A percentile compares a stretch with the other conserved stretches of the same genome.
Conservation (phyloP, 37 sponge, comb jelly and placozoan species). For the Dysidea cf. avara region DNA sequence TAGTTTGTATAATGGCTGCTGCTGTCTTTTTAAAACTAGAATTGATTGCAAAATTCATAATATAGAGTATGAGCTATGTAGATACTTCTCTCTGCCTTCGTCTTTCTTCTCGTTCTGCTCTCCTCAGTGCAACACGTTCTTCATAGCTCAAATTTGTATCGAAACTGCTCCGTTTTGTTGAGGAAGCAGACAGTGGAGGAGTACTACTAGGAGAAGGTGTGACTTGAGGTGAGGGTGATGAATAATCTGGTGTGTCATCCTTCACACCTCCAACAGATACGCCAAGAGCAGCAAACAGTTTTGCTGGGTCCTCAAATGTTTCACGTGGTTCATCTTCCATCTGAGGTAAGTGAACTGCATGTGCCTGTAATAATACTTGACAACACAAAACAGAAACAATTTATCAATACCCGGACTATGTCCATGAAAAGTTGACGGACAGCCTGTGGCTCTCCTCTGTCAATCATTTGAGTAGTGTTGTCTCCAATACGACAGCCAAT, state of each 20-base stretch:
- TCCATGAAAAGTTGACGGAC: constrained; percentile 54
- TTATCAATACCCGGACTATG: constrained; percentile 54
- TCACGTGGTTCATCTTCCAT: constrained; percentile 74
- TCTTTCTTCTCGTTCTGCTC: constrained; percentile 65
- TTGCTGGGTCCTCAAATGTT: constrained; percentile 47
- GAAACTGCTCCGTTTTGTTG: neutral
- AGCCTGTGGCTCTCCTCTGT: constrained; percentile 24
- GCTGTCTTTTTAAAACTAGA: too few species aligned
- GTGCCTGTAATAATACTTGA: constrained; percentile 33
- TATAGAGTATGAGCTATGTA: too few species aligned
- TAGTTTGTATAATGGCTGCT: too few species aligned
- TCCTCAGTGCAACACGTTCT: constrained; percentile 59
- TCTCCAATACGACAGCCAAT: constrained; percentile 79
- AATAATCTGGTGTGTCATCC: neutral
- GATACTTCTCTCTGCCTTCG: constrained; percentile 50
- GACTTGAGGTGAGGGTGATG: too few species aligned
- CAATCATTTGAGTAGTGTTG: constrained; percentile 24
- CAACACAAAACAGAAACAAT: neutral
- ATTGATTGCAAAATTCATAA: too few species aligned
- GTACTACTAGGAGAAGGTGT: too few species aligned
- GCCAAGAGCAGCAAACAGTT: constrained; percentile 45
- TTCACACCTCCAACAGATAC: constrained; percentile 2
- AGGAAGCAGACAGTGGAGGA: too few species aligned
- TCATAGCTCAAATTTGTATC: constrained; percentile 47
- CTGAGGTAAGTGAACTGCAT: constrained; percentile 63